phyloP scores from a whole-genome alignment of 2,113 vertebrate species.

The Nipponia nippon region DNA sequence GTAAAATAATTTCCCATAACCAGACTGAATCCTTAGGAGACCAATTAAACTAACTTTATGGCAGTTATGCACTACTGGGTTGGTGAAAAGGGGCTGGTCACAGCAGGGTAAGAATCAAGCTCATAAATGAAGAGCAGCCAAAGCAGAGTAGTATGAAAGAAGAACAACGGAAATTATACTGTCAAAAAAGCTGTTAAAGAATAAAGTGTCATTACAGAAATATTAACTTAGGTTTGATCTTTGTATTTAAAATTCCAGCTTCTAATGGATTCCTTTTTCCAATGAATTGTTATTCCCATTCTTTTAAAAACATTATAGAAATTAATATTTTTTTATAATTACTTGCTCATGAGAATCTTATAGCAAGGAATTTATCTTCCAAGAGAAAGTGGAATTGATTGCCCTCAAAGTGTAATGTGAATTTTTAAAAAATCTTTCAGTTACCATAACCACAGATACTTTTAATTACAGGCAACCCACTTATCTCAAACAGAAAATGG shows the following conservation, averaged over 20 bases:
- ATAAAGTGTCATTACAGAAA: not conserved
- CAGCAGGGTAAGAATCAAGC: not conserved
- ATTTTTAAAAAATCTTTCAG: not conserved
- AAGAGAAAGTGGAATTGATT: not conserved
- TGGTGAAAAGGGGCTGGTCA: not conserved
- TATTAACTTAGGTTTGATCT: not conserved
- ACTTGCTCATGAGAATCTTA: not conserved
- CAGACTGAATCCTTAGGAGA: slow-evolving; percentile 1
- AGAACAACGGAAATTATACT: not conserved
- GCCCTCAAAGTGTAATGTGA: not conserved
- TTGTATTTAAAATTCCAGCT: not conserved
- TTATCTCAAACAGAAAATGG: not conserved
- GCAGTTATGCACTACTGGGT: not conserved
- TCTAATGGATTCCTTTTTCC: not conserved
- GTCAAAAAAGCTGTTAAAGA: not conserved
- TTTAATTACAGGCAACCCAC: not conserved
- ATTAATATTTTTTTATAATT: not conserved
- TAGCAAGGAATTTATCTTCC: not conserved
- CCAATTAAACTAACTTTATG: slow-evolving; percentile 1
- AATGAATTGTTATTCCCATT: not conserved
- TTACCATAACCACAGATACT: not conserved
- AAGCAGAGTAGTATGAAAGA: not conserved
- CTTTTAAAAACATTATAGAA: not conserved
- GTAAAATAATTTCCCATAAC: not conserved
- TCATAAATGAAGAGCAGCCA: not conserved